Conservation (phyloP, 2,113 vertebrate species). For the Calcarius ornatus region DNA sequence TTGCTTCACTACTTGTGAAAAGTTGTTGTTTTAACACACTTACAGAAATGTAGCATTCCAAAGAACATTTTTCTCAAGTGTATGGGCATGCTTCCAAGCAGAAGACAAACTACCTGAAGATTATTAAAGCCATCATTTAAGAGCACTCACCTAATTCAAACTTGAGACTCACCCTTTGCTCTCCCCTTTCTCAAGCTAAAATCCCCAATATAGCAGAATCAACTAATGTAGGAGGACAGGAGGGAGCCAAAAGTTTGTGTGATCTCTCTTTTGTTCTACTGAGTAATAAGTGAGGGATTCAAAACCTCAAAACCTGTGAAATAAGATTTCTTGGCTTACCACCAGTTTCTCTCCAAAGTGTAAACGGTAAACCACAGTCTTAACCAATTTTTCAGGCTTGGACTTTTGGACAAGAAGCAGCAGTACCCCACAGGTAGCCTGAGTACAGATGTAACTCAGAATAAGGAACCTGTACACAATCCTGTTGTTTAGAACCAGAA, state of each 20-base stretch:
- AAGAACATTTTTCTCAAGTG: background rate
- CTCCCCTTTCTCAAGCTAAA: background rate
- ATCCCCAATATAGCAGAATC: background rate
- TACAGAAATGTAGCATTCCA: background rate
- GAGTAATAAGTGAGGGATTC: background rate
- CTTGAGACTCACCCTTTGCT: background rate
- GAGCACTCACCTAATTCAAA: background rate
- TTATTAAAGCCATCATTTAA: background rate
- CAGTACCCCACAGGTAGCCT: background rate
- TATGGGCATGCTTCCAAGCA: background rate
- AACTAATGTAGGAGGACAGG: background rate
- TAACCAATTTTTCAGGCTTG: background rate
- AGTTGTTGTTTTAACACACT: background rate
- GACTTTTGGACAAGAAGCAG: background rate
- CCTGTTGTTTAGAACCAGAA: background rate
- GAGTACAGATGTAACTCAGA: background rate
- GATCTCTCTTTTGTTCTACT: background rate
- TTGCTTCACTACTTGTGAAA: background rate
- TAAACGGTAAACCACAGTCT: background rate
- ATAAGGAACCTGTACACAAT: background rate
- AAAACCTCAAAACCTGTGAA: background rate
- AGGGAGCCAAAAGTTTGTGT: background rate
- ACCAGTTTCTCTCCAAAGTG: background rate
- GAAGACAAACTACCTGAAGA: background rate
- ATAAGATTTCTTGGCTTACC: background rate